phyloP scores from a whole-genome alignment of 2,797 vertebrate genomes.

The Galaxias olidus region DNA sequence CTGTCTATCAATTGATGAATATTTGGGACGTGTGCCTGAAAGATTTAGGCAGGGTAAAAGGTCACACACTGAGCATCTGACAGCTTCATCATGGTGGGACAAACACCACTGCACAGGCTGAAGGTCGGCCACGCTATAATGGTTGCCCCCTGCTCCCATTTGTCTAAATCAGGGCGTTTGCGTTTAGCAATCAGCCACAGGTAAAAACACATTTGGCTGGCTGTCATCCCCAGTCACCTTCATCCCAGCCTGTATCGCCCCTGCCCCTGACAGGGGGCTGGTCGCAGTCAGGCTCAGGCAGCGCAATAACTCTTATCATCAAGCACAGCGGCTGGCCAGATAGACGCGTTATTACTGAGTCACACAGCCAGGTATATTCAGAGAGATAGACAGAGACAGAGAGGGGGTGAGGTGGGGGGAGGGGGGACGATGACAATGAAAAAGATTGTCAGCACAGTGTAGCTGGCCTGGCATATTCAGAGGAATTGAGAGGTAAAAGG shows the following conservation, averaged over 20 bases:
- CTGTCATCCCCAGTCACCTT: constrained; percentile 69
- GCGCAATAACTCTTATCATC: constrained; percentile 24
- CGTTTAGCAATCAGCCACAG: constrained; percentile 52
- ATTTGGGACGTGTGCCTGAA: constrained; percentile 11
- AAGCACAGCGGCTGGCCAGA: constrained; percentile 9
- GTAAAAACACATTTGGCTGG: constrained; percentile 56
- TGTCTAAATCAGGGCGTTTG: constrained; percentile 57
- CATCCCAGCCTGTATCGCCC: constrained; percentile 38
- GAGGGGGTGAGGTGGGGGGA: background rate
- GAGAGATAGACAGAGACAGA: constrained; percentile 16
- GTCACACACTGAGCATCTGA: constrained; percentile 39
- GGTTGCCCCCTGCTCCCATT: constrained; percentile 44
- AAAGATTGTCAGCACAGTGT: background rate
- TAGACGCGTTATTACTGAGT: constrained; percentile 13
- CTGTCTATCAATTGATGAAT: background rate
- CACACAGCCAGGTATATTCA: constrained; percentile 9
- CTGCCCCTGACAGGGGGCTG: constrained; percentile 10
- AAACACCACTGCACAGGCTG: constrained; percentile 32
- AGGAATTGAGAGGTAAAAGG: background rate
- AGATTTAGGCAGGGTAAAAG: constrained; percentile 27
- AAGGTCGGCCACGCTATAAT: constrained; percentile 54
- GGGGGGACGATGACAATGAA: background rate
- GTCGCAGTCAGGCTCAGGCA: constrained; percentile 12
- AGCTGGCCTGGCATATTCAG: too few relatives aligned
- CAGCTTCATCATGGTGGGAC: constrained; percentile 49